Base-by-base conservation (phyloP, 2,888 invertebrate genomes). In the Catocala fraxini region DNA sequence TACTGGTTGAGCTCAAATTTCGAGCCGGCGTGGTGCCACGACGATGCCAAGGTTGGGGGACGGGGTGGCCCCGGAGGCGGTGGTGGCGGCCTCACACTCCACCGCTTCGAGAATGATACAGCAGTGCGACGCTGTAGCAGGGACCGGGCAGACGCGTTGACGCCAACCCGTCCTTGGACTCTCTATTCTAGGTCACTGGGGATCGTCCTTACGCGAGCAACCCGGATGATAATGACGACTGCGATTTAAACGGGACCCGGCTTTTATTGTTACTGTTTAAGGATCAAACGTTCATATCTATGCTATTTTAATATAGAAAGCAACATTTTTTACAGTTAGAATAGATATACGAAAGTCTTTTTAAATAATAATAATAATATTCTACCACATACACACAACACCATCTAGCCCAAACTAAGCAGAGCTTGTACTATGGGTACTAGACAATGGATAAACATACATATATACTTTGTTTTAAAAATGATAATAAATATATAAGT, bases 91-190 rank as follows among this genome's bases (percentile, higher is more conserved):
- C 59, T 56, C 74, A 73, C 74, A 74, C 65, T 53, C 72, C 63
- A 69, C 68, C 64, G 65, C 63, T 71, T 63, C 72, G 76, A 78
- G 76, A 82, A 82, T 82, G 86, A 82, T 84, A 87, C 87, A 84
- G 86, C 90, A 90, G 87, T 90, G 89, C 90, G 88, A 79, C 85
- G 84, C 65, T 71, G 73, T 63, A 68, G 64, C 65, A 68, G 67
- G 71, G 70, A 70, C 68, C 63, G 62, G 65, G 69, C 67, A 85
- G 85, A 85, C 86, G 83, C 73, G 54, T 59, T 62, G 84, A 77
- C 82, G 82, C 80, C 70, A 53, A 46, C 34, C n/a, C 58, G 59
- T 45, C 70, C 65, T 64, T 56, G 67, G 34, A 33, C 52, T 68
- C 25, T 25, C 25, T 25, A 3, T 70, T 56, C 56, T 76, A 67